Evolutionary conservation across 1,140 invertebrate species (phyloP).

Genomic region (Drosophila carrolli): DNA sequence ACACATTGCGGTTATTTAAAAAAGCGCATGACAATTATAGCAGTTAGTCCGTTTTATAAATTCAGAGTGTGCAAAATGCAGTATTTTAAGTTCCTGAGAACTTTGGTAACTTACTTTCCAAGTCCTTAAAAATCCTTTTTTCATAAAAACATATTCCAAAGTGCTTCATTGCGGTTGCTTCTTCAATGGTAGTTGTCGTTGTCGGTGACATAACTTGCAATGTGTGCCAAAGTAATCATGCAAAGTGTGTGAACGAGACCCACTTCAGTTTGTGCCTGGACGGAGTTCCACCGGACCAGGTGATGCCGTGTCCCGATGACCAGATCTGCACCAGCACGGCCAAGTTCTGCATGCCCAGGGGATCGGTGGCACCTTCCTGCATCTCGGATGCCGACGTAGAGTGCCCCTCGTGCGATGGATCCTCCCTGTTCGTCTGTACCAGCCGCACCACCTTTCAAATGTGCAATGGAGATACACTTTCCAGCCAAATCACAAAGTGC

Average conservation of each 20-base stretch:
- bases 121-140: not conserved
- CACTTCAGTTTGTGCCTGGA: constrained; percentile 46
- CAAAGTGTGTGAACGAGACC: constrained; percentile 52
- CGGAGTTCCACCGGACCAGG: not conserved
- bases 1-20: constrained; percentile 1
- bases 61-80: constrained; percentile 8
- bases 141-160: not conserved
- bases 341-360: constrained; percentile 12
- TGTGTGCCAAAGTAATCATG: constrained; percentile 37
- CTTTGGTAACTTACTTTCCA: constrained; percentile 24
- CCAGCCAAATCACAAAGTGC: constrained; percentile 22
- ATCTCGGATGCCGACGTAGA: not conserved
- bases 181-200: not conserved
- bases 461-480: constrained; percentile 37
- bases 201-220: constrained; percentile 10
- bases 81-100: not conserved
- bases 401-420: constrained; percentile 48
- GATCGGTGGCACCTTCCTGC: not conserved
- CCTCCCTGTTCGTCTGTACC: constrained; percentile 54
- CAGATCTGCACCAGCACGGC: constrained; percentile 36
- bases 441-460: constrained; percentile 63
- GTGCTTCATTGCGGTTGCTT: constrained; percentile 16
- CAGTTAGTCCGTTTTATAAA: not conserved
- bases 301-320: constrained; percentile 35
- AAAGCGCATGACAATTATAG: not conserved